Percentiles rank a stretch among this genome's conserved stretches.
These are phyloP conservation scores for Pardosa pseudoannulata DNA, from an alignment of 2,888 invertebrate genomes.

Conservation along the genomic window DNA sequence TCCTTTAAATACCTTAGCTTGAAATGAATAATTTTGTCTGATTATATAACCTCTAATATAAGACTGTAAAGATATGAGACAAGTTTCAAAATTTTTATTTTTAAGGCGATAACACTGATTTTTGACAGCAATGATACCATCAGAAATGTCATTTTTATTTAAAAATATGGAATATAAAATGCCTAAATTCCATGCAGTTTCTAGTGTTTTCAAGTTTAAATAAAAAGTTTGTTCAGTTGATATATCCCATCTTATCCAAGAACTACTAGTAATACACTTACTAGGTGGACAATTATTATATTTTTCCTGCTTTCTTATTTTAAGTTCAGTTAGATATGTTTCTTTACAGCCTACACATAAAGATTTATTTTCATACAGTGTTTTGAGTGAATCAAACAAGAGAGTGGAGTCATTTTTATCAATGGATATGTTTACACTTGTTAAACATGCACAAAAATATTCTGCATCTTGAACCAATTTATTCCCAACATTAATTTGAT, in stretches of 20 bases:
- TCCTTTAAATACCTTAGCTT: neutral
- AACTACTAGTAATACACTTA: neutral
- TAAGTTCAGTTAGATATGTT: neutral
- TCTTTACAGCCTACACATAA: neutral
- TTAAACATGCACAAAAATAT: neutral
- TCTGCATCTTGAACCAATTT: slow-evolving; percentile 13
- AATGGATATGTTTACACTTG: slow-evolving; percentile 9
- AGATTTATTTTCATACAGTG: neutral
- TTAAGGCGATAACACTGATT: neutral
- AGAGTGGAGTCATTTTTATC: neutral
- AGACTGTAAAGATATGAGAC: neutral
- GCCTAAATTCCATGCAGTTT: neutral
- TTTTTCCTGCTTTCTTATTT: neutral
- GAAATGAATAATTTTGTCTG: neutral
- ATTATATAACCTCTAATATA: slow-evolving; percentile 1
- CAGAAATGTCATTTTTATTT: slow-evolving; percentile 73
- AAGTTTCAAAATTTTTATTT: neutral
- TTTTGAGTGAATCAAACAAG: neutral
- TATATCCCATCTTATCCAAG: slow-evolving; percentile 6
- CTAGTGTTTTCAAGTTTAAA: slow-evolving; percentile 2
- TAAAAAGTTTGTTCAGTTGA: neutral
- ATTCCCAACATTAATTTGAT: slow-evolving; percentile 18
- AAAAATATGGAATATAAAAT: neutral
- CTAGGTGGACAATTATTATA: neutral
- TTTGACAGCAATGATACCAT: neutral